Evolutionary conservation across 2,113 vertebrate species (phyloP), one percentile per base, ranked within the genome.

Genomic region (Xiphorhynchus elegans): DNA sequence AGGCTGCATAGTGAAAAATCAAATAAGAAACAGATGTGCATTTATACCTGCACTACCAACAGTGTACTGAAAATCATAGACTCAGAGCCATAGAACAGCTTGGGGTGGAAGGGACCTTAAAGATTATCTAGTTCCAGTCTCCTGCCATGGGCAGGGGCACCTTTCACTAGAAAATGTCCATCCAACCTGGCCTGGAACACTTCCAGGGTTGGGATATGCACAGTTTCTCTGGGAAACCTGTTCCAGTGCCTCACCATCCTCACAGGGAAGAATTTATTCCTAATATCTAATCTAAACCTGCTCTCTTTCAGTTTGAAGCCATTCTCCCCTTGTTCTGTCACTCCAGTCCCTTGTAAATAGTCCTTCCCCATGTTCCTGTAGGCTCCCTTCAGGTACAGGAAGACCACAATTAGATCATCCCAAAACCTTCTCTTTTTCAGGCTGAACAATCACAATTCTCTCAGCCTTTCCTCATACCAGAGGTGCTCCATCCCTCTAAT

Each of bases 371-470:
- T 20, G 16, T 63, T 63, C 24, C 10, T n/a, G 9, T 29, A 1
- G 33, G 5, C 13, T 87, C 0, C 10, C 23, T 52, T 46, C 9
- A 6, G n/a, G 3, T 3, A 11, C 19, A 29, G 23, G 0, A n/a
- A 47, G 8, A 12, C 3, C 0, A 0, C 23, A 39, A 3, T n/a
- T 7, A 6, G 5, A 0, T 40, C 29, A 20, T 5, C 10, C 7
- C 16, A 11, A 0, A 19, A 2, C 2, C 10, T 47, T 10, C 10
- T 39, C 28, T 40, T 2, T 1, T 9, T 9, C 28, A 62, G 18
- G 0, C 9, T 16, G n/a, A 55, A 16, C 28, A n/a, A 24, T 7
- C 47, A 14, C 26, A 69, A 0, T 3, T 62, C 18, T 62, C 47
- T 1, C 39, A 53, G 18, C 11, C 64, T 78, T 24, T 24, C 23